Conservation (phyloP, 2,113 vertebrate species). For the Okapia johnstoni region DNA sequence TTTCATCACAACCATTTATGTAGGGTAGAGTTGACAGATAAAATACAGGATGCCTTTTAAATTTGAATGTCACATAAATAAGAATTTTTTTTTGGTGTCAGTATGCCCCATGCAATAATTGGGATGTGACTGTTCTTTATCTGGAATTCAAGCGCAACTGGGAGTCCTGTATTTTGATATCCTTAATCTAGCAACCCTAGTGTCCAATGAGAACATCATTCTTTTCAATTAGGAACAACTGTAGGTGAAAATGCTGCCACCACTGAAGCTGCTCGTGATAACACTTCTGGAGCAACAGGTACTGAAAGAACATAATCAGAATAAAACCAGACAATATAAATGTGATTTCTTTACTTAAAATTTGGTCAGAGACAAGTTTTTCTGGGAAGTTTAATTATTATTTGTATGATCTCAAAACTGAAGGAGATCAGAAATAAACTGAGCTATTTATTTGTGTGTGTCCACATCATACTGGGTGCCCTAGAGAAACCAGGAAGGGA, state of each 20-base stretch:
- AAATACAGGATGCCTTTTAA: neutral
- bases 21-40: neutral
- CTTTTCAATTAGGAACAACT: neutral
- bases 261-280: neutral
- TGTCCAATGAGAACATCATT: neutral
- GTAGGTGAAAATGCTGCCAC: neutral
- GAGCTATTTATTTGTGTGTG: neutral
- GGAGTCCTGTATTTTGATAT: neutral
- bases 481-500: neutral
- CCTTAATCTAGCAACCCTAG: neutral
- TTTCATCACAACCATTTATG: neutral
- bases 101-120: neutral
- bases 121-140: neutral
- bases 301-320: neutral
- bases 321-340: neutral
- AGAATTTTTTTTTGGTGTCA: neutral
- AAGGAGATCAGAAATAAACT: neutral
- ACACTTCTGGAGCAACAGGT: neutral
- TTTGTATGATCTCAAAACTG: neutral
- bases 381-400: neutral
- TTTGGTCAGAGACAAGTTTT: neutral
- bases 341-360: neutral
- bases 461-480: neutral
- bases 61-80: neutral
- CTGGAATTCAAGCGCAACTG: neutral